Evolutionary conservation across 2,888 invertebrate genomes (phyloP).

Genomic region (Psylliodes chrysocephalus): DNA sequence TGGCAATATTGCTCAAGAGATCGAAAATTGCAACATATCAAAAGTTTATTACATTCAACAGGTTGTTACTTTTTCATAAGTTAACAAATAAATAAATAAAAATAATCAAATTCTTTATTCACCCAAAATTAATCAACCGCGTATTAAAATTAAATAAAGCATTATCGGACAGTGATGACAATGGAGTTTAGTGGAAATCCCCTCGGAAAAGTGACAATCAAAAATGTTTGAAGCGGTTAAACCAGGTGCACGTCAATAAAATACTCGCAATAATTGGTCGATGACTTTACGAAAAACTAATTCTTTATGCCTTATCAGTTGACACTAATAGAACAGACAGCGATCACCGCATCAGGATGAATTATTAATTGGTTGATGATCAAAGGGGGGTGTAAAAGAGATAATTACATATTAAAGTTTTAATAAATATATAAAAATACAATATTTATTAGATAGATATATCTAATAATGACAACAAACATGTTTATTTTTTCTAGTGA

Average conservation of each 20-base stretch:
- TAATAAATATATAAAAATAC: no score
- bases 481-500: no score
- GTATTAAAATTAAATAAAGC: not conserved
- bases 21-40: no score
- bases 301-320: conserved; percentile 34
- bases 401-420: no score
- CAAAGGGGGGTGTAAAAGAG: no score
- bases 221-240: conserved; percentile 34
- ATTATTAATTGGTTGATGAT: conserved; percentile 1
- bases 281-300: conserved; percentile 60
- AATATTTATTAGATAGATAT: no score
- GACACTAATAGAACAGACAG: conserved; percentile 57
- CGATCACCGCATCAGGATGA: conserved; percentile 52
- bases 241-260: conserved; percentile 53
- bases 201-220: conserved; percentile 39
- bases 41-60: no score
- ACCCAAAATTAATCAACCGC: not conserved
- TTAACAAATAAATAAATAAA: no score
- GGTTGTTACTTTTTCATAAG: no score
- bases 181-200: conserved; percentile 14
- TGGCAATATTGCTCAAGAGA: no score
- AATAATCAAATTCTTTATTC: no score
- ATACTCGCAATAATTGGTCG: conserved; percentile 58
- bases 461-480: no score
- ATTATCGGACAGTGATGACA: not conserved